A percentile compares a stretch with the other conserved stretches of the same genome.
Evolutionary conservation across 2,888 invertebrate genomes (phyloP).

Genomic region (Drosophila engyochracea): DNA sequence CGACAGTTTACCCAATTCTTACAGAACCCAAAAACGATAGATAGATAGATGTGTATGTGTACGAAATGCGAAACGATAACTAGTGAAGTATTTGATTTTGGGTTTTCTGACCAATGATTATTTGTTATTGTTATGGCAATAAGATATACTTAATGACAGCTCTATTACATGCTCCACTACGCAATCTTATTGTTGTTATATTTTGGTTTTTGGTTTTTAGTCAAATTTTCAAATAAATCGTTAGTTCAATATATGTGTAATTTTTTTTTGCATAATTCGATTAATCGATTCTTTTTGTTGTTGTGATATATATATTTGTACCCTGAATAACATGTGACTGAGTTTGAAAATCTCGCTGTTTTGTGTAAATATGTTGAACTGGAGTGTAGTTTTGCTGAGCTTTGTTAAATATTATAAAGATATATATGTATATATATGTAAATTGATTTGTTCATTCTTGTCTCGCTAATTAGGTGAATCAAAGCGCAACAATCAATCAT

Average conservation of each 20-base stretch:
- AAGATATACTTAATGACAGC: conserved; percentile 56
- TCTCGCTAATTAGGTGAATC: conserved; percentile 74
- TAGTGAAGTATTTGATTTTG: conserved; percentile 23
- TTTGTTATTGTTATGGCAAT: conserved; percentile 32
- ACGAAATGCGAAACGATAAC: conserved; percentile 35
- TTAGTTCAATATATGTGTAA: conserved; percentile 11
- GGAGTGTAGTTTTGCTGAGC: conserved; percentile 37
- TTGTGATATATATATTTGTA: not conserved
- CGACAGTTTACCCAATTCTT: conserved; percentile 38
- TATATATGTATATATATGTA: conserved; percentile 22
- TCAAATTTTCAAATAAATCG: conserved; percentile 23
- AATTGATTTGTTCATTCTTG: conserved; percentile 54
- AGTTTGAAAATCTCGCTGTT: conserved; percentile 7
- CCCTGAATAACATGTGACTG: conserved; percentile 26
- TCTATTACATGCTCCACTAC: conserved; percentile 72
- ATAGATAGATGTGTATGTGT: conserved; percentile 8
- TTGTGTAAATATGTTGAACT: conserved; percentile 18
- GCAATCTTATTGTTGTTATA: conserved; percentile 46
- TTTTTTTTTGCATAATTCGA: conserved; percentile 6
- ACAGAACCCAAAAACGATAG: conserved; percentile 37
- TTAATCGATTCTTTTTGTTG: conserved; percentile 1
- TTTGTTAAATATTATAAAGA: conserved; percentile 32
- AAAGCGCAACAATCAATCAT: conserved; percentile 80
- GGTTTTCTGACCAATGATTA: conserved; percentile 19
- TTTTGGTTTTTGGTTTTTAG: conserved; percentile 2